phyloP scores from a whole-genome alignment of 2,113 vertebrate genomes.

The Dolichallabes microphthalmus region DNA sequence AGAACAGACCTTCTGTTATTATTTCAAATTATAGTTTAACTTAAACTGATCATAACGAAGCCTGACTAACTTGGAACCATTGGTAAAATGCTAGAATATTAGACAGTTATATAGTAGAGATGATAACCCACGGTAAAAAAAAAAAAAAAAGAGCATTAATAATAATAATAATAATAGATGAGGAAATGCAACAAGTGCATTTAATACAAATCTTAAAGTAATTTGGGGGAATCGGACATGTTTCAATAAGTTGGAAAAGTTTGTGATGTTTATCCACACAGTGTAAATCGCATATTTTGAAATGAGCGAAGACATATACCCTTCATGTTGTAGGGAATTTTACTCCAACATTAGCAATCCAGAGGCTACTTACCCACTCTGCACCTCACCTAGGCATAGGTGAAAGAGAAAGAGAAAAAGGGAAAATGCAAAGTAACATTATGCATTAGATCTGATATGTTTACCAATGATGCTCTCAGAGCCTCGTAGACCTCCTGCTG shows the following conservation, averaged over 20 bases:
- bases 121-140: background rate
- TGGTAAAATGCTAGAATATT: background rate
- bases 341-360: conserved; percentile 34
- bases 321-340: background rate
- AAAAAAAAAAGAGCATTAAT: background rate
- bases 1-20: conserved; percentile 25
- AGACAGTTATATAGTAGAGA: background rate
- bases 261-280: conserved; percentile 6
- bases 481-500: background rate
- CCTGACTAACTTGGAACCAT: background rate
- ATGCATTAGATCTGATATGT: conserved; percentile 24
- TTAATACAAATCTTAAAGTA: background rate
- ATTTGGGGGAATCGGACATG: background rate
- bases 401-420: conserved; percentile 53
- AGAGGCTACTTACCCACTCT: conserved; percentile 65
- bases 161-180: background rate
- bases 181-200: background rate
- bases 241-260: background rate
- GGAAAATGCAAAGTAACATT: conserved; percentile 52
- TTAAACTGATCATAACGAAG: background rate
- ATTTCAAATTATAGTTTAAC: background rate
- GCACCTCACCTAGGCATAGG: conserved; percentile 64
- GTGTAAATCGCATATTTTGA: background rate
- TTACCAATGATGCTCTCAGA: conserved; percentile 1
- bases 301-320: background rate